Evolutionary conservation across 2,113 vertebrate genomes (phyloP).

Genomic region (Poecilia latipinna): DNA sequence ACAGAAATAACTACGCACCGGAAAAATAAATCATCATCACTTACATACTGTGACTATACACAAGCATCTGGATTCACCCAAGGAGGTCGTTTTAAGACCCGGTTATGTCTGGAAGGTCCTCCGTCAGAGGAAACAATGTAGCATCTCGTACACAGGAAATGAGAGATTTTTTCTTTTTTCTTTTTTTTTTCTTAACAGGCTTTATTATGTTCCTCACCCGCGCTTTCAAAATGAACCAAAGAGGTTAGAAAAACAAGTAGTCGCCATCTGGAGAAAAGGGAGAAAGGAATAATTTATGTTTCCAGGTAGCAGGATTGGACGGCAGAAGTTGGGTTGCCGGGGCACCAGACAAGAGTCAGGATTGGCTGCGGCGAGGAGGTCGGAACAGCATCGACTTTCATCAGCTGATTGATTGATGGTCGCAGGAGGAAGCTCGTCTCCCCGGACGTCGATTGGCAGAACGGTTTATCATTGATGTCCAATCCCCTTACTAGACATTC

Average conservation of each 20-base stretch:
- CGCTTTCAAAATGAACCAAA: constrained; percentile 24
- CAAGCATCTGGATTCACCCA: constrained; percentile 32
- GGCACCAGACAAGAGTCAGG: constrained; percentile 20
- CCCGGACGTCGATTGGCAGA: constrained; percentile 24
- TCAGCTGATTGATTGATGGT: constrained; percentile 48
- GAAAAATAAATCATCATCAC: constrained; percentile 10
- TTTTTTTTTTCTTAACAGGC: background rate
- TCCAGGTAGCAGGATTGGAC: constrained; percentile 27
- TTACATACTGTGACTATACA: constrained; percentile 43
- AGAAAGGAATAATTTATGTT: constrained; percentile 31
- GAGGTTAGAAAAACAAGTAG: constrained; percentile 46
- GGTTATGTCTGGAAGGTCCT: constrained; percentile 51
- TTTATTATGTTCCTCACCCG: constrained; percentile 48
- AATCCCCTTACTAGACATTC: constrained; percentile 17
- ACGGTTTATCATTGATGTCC: constrained; percentile 42
- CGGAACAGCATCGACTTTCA: constrained; percentile 11
- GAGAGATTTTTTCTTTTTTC: constrained; percentile 22
- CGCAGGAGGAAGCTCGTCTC: constrained; percentile 22
- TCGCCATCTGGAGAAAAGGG: background rate
- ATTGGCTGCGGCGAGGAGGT: constrained; percentile 23
- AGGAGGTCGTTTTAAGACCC: constrained; percentile 57
- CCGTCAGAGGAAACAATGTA: constrained; percentile 32
- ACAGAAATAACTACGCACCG: background rate
- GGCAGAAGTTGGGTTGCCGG: background rate
- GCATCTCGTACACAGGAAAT: constrained; percentile 66